These are phyloP conservation scores for Epinephelus malabaricus DNA, from an alignment of 2,797 vertebrate species.

Conservation along the genomic window DNA sequence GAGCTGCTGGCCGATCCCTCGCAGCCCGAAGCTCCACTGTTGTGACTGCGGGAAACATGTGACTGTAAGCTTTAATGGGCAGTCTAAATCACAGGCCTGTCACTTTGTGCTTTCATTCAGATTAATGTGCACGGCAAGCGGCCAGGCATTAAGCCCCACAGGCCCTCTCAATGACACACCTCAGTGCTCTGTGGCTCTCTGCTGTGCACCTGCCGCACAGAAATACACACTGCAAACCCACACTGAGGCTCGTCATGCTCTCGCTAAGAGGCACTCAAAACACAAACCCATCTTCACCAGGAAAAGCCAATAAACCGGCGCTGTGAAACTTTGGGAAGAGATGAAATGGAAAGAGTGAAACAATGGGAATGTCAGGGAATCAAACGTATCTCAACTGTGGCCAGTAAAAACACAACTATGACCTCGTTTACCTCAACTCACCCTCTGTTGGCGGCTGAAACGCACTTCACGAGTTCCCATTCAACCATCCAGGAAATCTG, in stretches of 20 bases:
- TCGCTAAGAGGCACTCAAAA: conserved; percentile 25
- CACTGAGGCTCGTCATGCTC: conserved; percentile 27
- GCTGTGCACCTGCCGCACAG: conserved; percentile 30
- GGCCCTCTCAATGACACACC: conserved; percentile 63
- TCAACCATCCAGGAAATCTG: conserved; percentile 1
- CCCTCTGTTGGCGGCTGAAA: conserved; percentile 5
- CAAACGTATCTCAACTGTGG: conserved; percentile 9
- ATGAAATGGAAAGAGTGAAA: conserved; percentile 54
- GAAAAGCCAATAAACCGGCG: conserved; percentile 45
- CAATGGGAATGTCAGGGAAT: conserved; percentile 43
- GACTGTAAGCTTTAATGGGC: conserved; percentile 55
- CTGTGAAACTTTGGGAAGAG: conserved; percentile 32
- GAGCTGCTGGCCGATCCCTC: conserved; percentile 22
- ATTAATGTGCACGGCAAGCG: conserved; percentile 58
- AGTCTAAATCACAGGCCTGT: conserved; percentile 61
- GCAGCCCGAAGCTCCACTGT: conserved; percentile 4
- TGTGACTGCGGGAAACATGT: conserved; percentile 49
- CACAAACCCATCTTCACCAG: conserved; percentile 24
- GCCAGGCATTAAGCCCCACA: conserved; percentile 53
- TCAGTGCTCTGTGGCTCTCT: conserved; percentile 52
- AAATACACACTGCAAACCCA: conserved; percentile 37
- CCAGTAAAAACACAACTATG: conserved; percentile 32
- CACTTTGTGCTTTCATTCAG: conserved; percentile 65
- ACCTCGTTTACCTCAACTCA: conserved; percentile 40
- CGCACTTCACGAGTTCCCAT: conserved; percentile 9